Evolutionary conservation across 2,888 invertebrate species (phyloP), one percentile per base, ranked within the genome.

Genomic region (Scaptomyza polygonia): DNA sequence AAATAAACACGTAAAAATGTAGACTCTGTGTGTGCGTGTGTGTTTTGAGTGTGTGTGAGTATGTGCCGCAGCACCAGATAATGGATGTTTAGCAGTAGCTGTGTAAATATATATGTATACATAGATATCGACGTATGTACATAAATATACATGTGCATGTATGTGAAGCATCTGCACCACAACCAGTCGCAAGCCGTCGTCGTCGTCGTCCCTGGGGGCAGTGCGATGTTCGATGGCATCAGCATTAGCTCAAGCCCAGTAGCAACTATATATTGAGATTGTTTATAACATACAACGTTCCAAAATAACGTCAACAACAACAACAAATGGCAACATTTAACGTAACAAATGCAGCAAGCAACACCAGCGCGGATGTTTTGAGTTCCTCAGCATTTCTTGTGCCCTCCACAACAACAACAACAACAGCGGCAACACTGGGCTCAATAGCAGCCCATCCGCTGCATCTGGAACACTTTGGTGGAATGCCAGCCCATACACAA

Each of bases 321-420:
- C 39, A 56, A 67, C 83, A 82, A 87, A 89, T 89, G 89, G 89
- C 89, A 65, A 84, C 89, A 75, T 90, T 72, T 59, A 90, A 89
- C 74, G 74, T 76, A 52, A 59, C 73, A 55, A 75, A 72, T 67
- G 63, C 63, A 53, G 36, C 68, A 54, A 62, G 53, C 57, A 71
- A 72, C 59, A 80, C 65, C 70, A 70, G 76, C 79, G 80, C 89
- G 67, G 88, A 90, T 84, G 84, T 89, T 54, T 74, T 89, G 73
- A 88, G 82, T 72, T 78, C 77, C 56, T 81, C 88, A 40, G 67
- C 89, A 42, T 89, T 89, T 71, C 54, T 90, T 56, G 70, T 90
- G 77, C 90, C 90, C 63, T 79, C 88, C 62, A 75, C 78, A 43
- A 70, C 86, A 5, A 67, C 85, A 45, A 36, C 72, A 51, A 27